Base-by-base conservation (phyloP, 2,797 vertebrate species). In the Arrhamphus sclerolepis region DNA sequence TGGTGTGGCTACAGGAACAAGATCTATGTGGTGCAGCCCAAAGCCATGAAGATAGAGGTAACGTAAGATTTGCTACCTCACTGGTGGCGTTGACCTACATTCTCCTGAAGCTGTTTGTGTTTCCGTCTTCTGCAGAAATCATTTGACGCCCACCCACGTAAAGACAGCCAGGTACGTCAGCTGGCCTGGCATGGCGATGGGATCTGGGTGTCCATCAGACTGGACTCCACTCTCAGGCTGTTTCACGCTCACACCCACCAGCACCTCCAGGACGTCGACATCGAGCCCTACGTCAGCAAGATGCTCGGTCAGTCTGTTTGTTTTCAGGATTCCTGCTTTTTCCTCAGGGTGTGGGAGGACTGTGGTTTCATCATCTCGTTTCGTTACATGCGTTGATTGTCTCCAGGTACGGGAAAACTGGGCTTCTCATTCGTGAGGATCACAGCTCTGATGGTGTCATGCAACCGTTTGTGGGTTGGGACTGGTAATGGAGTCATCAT, bases 221-320 rank as follows among this genome's bases (percentile, higher is more conserved):
- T 99, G 73, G 98, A 99, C 87, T 99, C 97, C 62, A 99, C 98
- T 0, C 94, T 99, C 44, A 91, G 98, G 10, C 94, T 99, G 41
- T 99, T 96, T 85, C 98, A 99, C 0, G 96, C 97, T 0, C 97
- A 96, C 88, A 99, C 98, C 6, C 92, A 93, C 67, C 97, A 98
- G 74, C 98, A 99, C 77, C 93, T 99, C 1, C 97, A 99, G 89
- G 98, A 99, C 24, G 95, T 98, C 5, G 98, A 99, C 92, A 99
- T 99, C 24, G 97, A 99, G 78, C 98, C 98, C 59, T 99, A 99
- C 20, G 97, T 99, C 81, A 99, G 98, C 95, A 99, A 99, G 92
- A 99, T 99, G 98, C 90, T 99, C 6, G 97, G 98, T 99, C 75
- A 88, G 95, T 55, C 7, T 14, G 4, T 34, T 28, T 28, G 26